These are phyloP conservation scores for Amblyopsis hoosieri DNA, from an alignment of 2,797 vertebrate species.

Conservation along the genomic window DNA sequence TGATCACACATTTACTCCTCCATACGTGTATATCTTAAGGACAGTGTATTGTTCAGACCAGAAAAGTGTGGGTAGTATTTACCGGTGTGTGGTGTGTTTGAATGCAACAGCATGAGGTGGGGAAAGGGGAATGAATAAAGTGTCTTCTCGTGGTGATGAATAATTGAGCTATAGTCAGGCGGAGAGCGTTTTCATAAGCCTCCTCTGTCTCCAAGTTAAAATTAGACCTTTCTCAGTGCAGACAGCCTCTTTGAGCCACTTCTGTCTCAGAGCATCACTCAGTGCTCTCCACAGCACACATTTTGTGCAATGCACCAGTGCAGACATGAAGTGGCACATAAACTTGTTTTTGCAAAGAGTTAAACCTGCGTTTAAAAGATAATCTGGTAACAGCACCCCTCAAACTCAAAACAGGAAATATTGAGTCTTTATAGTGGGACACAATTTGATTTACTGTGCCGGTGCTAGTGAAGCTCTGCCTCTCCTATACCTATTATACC, in stretches of 20 bases:
- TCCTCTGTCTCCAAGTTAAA: conserved; percentile 74
- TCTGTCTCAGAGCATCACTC: conserved; percentile 67
- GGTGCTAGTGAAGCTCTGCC: conserved; percentile 58
- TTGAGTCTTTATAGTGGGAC: conserved; percentile 2
- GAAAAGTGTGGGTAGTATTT: conserved; percentile 31
- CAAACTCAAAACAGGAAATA: conserved; percentile 1
- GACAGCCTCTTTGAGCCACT: conserved; percentile 69
- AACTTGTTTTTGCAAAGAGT: conserved; percentile 43
- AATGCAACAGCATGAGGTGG: conserved; percentile 70
- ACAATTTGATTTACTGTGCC: conserved; percentile 19
- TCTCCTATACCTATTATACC: conserved; percentile 69
- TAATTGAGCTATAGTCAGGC: conserved; percentile 74
- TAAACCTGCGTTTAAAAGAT: conserved; percentile 29
- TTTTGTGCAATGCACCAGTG: conserved; percentile 50
- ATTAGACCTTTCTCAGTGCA: conserved; percentile 63
- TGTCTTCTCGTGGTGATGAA: conserved; percentile 73
- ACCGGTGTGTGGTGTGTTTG: conserved; percentile 48
- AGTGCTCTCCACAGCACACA: conserved; percentile 57
- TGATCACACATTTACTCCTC: no score
- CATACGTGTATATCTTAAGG: conserved; percentile 26
- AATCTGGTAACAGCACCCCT: conserved; percentile 4
- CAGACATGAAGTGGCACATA: conserved; percentile 51
- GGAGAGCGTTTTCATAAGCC: conserved; percentile 67
- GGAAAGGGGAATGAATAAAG: conserved; percentile 47
- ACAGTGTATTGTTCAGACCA: conserved; percentile 32